Conservation (phyloP, 2,888 invertebrate genomes). For the Drosophila sordidula region DNA sequence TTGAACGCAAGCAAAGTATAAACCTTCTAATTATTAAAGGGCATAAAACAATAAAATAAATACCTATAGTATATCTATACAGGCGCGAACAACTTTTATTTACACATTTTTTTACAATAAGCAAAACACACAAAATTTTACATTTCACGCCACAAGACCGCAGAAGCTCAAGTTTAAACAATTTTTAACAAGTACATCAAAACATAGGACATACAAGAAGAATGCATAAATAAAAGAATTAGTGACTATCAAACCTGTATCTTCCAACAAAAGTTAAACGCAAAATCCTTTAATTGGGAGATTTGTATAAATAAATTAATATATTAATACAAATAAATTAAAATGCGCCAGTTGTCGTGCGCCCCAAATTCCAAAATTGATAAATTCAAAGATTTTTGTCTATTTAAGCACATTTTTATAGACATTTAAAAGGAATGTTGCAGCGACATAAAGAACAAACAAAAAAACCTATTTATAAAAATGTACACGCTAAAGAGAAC, state of each 20-base stretch:
- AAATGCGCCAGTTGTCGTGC: conserved; percentile 49
- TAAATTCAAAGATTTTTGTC: conserved; percentile 77
- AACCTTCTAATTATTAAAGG: conserved; percentile 58
- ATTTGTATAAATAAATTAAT: conserved; percentile 62
- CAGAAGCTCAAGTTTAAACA: conserved; percentile 41
- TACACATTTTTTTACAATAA: conserved; percentile 77
- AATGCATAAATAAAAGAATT: conserved; percentile 81
- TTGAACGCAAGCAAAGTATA: conserved; percentile 51
- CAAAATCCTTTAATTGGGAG: conserved; percentile 63
- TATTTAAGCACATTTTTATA: conserved; percentile 81
- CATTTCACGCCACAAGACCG: conserved; percentile 24
- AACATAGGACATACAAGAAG: conserved; percentile 47
- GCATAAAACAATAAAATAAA: conserved; percentile 77
- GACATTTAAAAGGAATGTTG: conserved; percentile 65
- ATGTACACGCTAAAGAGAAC: conserved; percentile 77
- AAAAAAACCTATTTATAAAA: conserved; percentile 68
- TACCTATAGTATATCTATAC: conserved; percentile 55
- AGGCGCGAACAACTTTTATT: conserved; percentile 68
- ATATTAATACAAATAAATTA: conserved; percentile 48
- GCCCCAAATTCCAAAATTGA: conserved; percentile 39
- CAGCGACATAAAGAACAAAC: conserved; percentile 37
- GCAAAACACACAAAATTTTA: conserved; percentile 36
- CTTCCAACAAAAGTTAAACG: conserved; percentile 82
- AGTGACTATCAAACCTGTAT: conserved; percentile 85
- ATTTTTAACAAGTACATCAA: conserved; percentile 60